Conservation (phyloP, 2,888 invertebrate species). For the Drosophila pegasa region DNA sequence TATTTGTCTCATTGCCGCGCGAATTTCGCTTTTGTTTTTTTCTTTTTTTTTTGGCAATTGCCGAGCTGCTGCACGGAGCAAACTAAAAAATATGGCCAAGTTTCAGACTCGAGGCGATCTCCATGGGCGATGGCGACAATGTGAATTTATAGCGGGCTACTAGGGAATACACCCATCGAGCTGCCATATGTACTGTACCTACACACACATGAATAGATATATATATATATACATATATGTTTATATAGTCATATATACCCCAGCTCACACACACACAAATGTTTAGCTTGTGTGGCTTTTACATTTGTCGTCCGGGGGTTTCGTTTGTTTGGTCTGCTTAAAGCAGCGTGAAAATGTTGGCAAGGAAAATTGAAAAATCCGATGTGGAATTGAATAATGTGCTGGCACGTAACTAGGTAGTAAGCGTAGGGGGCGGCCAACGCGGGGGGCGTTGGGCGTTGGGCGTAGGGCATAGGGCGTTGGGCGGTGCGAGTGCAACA, state of each 20-base stretch:
- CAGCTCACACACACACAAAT: conserved; percentile 2
- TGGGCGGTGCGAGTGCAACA: not conserved
- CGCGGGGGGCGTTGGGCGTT: not conserved
- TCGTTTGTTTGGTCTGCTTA: conserved; percentile 61
- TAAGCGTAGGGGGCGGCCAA: not conserved
- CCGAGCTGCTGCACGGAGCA: conserved; percentile 43
- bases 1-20: conserved; percentile 71
- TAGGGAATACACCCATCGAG: conserved; percentile 65
- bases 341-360: conserved; percentile 70
- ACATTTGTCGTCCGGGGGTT: conserved; percentile 24
- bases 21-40: conserved; percentile 41
- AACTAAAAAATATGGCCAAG: conserved; percentile 78
- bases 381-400: conserved; percentile 72
- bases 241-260: conserved; percentile 25
- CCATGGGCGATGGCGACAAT: conserved; percentile 55
- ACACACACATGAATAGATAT: conserved; percentile 4
- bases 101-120: conserved; percentile 74
- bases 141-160: conserved; percentile 74
- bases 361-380: conserved; percentile 75
- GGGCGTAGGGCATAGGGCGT: not conserved
- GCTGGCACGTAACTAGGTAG: conserved; percentile 16
- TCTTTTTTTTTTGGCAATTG: conserved; percentile 67
- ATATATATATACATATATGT: conserved; percentile 21
- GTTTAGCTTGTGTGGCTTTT: conserved; percentile 54
- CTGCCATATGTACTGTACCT: conserved; percentile 20